Conservation (phyloP, 2,113 vertebrate genomes). For the Grus americana region DNA sequence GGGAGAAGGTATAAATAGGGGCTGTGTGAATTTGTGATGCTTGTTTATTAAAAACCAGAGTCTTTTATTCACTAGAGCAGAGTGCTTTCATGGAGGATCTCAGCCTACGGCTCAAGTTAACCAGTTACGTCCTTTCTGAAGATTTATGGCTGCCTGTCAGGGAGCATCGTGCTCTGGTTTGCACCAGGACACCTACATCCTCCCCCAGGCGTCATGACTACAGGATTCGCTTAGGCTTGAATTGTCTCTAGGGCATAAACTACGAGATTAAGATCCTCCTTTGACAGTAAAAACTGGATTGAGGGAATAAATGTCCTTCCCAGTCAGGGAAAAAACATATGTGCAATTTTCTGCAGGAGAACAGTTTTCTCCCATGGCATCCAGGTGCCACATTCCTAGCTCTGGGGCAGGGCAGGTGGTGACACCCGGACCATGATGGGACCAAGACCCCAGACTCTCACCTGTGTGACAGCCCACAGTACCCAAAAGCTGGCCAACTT, state of each 20-base stretch:
- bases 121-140: background rate
- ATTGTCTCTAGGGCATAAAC: background rate
- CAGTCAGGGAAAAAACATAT: background rate
- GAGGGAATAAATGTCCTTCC: background rate
- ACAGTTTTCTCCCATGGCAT: background rate
- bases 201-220: background rate
- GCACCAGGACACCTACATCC: background rate
- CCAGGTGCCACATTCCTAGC: background rate
- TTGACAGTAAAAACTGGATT: background rate
- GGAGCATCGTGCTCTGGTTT: background rate
- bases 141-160: background rate
- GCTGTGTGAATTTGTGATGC: background rate
- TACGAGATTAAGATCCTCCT: background rate
- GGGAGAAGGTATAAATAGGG: background rate
- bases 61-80: fast-evolving
- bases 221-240: background rate
- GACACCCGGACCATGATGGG: fast-evolving
- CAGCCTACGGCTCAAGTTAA: fast-evolving
- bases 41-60: fast-evolving
- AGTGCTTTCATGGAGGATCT: background rate
- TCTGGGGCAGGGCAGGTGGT: background rate
- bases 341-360: background rate
- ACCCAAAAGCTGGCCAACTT: background rate
- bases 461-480: background rate
- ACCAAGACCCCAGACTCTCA: background rate